Percentiles rank a stretch among this genome's conserved stretches.
These are phyloP conservation scores for Charina bottae DNA, from an alignment of 2,113 vertebrate species.

Conservation along the genomic window DNA sequence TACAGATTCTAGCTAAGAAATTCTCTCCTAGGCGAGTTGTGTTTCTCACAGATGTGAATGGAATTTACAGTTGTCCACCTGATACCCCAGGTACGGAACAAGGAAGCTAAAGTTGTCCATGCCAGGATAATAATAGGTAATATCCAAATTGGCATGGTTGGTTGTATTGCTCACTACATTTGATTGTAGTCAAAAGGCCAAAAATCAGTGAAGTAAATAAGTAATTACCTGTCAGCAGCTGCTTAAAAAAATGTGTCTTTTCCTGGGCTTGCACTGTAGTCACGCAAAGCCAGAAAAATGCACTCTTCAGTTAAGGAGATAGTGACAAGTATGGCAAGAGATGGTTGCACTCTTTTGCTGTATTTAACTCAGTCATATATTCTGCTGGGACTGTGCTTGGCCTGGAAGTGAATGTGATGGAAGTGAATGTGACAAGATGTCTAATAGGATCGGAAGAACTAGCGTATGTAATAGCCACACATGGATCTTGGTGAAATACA, in stretches of 20 bases:
- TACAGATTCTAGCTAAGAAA: constrained; percentile 18
- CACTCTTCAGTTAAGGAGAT: not conserved
- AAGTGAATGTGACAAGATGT: too few species aligned
- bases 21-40: constrained; percentile 12
- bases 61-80: not conserved
- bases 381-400: too few species aligned
- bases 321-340: not conserved
- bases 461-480: too few species aligned
- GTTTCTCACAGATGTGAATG: constrained; percentile 3
- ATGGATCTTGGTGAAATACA: too few species aligned
- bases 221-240: not conserved
- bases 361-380: not conserved
- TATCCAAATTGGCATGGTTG: not conserved
- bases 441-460: too few species aligned
- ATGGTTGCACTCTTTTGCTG: not conserved
- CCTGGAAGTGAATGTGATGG: too few species aligned
- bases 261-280: not conserved
- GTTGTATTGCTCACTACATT: not conserved
- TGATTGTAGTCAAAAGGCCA: not conserved
- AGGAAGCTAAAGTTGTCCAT: not conserved
- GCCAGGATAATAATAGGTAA: not conserved
- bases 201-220: not conserved
- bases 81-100: not conserved
- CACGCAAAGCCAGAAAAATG: not conserved
- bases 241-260: not conserved